Evolutionary conservation across 2,888 invertebrate genomes (phyloP), one percentile per base, ranked within the genome.

Genomic region (Sinotaia quadrata): DNA sequence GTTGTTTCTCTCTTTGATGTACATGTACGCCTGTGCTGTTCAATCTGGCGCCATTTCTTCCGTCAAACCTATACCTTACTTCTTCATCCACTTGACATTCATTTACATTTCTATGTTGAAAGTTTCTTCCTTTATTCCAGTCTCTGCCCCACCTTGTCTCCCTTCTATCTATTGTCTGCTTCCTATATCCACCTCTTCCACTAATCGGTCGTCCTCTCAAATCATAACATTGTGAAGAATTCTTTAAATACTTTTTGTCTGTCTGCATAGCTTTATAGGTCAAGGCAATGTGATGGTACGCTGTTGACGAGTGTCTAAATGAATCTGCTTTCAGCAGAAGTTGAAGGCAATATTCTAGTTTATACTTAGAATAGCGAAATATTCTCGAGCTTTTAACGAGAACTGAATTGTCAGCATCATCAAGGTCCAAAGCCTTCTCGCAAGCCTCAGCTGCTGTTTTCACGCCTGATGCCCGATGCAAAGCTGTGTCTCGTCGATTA

Each of bases 281-380:
- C 29, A 65, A 31, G 21, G 56, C 65, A 10, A 65, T 31, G 10
- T 65, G 56, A 27, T 65, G 65, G 18, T 33, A 34, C 3, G n/a
- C 56, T 44, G 41, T 65, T 4, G 65, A 56, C 8, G 65, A 54
- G 3, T 44, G 54, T 24, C 56, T 41, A 10, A 33, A 1, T 15
- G 12, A 33, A 10, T 33, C 31, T 8, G 65, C 65, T 56, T 33
- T 65, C 33, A 44, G 24, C 3, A 65, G 56, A 2, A 65, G 65
- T 18, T 56, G 37, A 31, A 41, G 27, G 4, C 56, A 54, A 8
- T 0, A 2, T 27, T 54, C 56, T 2, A 34, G n/a, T 27, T 65
- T 31, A 61, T 24, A 24, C 24, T 31, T 36, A 7, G 47, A 12
- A 21, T 56, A 56, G 15, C 65, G 52, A 21, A 37, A 65, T 21